Evolutionary conservation across 2,797 vertebrate species (phyloP).

Genomic region (Sebastes goodei): DNA sequence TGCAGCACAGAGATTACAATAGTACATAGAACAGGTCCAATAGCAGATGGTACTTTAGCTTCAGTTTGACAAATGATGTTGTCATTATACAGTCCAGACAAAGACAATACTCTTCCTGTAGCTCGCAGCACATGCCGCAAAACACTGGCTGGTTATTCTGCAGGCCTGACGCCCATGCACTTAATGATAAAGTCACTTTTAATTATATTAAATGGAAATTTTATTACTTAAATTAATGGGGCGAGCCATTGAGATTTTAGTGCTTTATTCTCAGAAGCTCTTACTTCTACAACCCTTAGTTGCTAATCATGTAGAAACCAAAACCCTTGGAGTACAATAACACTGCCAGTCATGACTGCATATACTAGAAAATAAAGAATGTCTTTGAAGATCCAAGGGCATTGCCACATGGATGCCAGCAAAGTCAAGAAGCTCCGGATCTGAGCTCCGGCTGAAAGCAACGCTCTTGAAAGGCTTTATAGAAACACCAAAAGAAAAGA

Average conservation of each 20-base stretch:
- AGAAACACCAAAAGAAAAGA: not conserved
- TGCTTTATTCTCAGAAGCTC: not conserved
- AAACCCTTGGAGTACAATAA: not conserved
- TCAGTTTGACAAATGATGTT: not conserved
- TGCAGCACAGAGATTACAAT: not conserved
- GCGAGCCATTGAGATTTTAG: not conserved
- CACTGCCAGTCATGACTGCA: not conserved
- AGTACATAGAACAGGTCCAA: not conserved
- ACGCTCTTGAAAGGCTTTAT: conserved; percentile 24
- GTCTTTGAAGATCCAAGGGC: not conserved
- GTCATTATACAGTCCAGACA: not conserved
- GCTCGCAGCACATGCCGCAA: not conserved
- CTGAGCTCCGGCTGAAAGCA: not conserved
- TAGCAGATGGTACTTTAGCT: not conserved
- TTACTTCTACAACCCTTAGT: not conserved
- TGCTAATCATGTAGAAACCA: not conserved
- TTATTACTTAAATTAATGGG: conserved; percentile 26
- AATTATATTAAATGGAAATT: conserved; percentile 30
- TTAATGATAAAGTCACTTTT: conserved; percentile 4
- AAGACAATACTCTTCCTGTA: not conserved
- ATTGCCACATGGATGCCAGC: not conserved
- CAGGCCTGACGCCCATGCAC: not conserved
- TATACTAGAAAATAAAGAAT: not conserved
- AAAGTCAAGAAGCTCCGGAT: not conserved
- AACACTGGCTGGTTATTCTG: not conserved